phyloP scores from a whole-genome alignment of 2,113 vertebrate genomes.

The Clinocottus analis region DNA sequence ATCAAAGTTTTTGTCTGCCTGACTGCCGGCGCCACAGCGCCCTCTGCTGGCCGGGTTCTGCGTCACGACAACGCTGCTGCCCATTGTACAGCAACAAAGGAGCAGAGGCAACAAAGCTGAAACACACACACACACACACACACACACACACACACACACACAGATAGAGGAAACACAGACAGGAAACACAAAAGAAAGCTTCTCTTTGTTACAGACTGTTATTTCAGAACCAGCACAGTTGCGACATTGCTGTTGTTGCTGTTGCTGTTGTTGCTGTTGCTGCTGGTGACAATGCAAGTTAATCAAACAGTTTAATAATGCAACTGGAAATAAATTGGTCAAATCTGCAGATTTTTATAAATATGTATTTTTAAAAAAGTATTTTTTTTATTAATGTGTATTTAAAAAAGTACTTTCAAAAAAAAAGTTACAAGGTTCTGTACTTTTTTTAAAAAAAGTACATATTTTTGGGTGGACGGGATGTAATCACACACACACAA shows the following conservation, averaged over 20 bases:
- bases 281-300: constrained; percentile 45
- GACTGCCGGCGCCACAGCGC: background rate
- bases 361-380: too few species aligned
- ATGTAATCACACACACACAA: too few species aligned
- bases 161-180: background rate
- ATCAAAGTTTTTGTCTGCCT: too few species aligned
- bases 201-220: constrained; percentile 60
- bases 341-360: background rate
- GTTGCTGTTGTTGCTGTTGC: constrained; percentile 11
- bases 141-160: background rate
- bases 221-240: constrained; percentile 51
- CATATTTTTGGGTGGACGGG: too few species aligned
- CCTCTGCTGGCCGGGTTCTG: constrained; percentile 38
- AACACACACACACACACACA: constrained; percentile 4
- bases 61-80: background rate
- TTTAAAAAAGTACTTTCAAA: too few species aligned
- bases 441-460: too few species aligned
- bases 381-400: background rate
- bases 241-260: constrained; percentile 1
- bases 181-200: constrained; percentile 65
- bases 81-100: constrained; percentile 66
- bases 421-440: too few species aligned
- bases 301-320: constrained; percentile 29
- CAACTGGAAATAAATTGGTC: constrained; percentile 13
- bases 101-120: constrained; percentile 64